Conservation (phyloP, 2,113 vertebrate genomes). For the Brachionichthys hirsutus region DNA sequence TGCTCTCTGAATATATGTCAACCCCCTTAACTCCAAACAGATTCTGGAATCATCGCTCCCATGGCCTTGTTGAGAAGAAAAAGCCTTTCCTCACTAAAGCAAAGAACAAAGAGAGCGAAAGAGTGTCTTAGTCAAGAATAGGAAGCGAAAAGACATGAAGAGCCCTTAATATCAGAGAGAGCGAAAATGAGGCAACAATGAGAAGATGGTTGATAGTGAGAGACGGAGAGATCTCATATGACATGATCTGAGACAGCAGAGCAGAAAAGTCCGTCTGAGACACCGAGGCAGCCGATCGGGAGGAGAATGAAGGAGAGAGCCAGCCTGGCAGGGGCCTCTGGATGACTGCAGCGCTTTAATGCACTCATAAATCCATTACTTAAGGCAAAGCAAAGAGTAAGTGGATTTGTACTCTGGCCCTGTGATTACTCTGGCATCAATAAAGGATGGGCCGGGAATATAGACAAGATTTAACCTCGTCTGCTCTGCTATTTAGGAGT, state of each 20-base stretch:
- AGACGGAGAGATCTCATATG: slow-evolving; percentile 42
- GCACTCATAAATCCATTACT: slow-evolving; percentile 83
- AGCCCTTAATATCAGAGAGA: slow-evolving; percentile 15
- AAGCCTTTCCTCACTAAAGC: slow-evolving; percentile 13
- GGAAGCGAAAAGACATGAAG: slow-evolving; percentile 35
- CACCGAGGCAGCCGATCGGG: slow-evolving; percentile 56
- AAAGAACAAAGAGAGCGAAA: slow-evolving; percentile 31
- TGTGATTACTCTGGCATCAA: slow-evolving; percentile 81
- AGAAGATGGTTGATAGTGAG: slow-evolving; percentile 45
- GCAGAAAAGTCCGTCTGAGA: slow-evolving; percentile 39
- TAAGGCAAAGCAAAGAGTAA: slow-evolving; percentile 76
- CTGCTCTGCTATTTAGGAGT: slow-evolving; percentile 53
- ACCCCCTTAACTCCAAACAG: slow-evolving; percentile 14
- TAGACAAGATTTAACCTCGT: slow-evolving; percentile 66
- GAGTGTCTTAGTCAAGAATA: slow-evolving; percentile 24
- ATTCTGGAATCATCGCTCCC: slow-evolving; percentile 24
- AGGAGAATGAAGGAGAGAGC: slow-evolving; percentile 55
- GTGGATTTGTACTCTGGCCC: slow-evolving; percentile 79
- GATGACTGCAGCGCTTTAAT: slow-evolving; percentile 76
- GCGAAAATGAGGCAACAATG: slow-evolving; percentile 58
- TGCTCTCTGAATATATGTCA: slow-evolving; percentile 29
- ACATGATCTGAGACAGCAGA: slow-evolving; percentile 32
- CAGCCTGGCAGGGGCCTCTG: slow-evolving; percentile 71
- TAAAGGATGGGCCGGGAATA: slow-evolving; percentile 79
- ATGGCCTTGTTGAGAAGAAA: slow-evolving; percentile 17